A percentile compares a stretch with the other conserved stretches of the same genome.
These are phyloP conservation scores for Cephus runcator DNA, from an alignment of 2,888 invertebrate genomes.

Conservation along the genomic window DNA sequence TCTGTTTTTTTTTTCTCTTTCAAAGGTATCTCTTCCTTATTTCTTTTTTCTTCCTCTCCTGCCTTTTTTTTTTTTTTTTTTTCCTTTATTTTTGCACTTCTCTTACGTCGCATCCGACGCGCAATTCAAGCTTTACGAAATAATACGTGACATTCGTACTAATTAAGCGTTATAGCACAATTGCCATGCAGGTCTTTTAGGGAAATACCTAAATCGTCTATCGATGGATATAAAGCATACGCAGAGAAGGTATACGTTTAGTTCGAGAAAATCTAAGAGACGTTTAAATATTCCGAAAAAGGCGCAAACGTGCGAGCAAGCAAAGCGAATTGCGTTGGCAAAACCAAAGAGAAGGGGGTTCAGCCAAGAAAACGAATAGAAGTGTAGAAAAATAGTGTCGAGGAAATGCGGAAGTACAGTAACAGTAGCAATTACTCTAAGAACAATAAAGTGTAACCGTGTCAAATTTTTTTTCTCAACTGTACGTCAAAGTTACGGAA, in stretches of 20 bases:
- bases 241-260: neutral
- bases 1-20: slow-evolving; percentile 9
- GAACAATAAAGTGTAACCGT: neutral
- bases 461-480: neutral
- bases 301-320: neutral
- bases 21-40: neutral
- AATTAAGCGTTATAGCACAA: slow-evolving; percentile 16
- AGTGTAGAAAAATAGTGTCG: neutral
- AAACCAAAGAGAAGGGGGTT: neutral
- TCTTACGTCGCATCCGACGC: neutral
- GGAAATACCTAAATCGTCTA: neutral
- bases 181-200: neutral
- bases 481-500: neutral
- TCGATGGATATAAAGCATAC: neutral
- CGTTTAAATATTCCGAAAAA: neutral
- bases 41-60: neutral
- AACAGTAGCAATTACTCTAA: neutral
- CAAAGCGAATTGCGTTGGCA: neutral
- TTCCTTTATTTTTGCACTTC: neutral
- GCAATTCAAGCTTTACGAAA: neutral
- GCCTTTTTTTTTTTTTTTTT: neutral
- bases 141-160: neutral
- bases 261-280: neutral
- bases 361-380: neutral
- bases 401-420: neutral